Conservation (phyloP, 1,140 invertebrate species). For the Euura lappo region DNA sequence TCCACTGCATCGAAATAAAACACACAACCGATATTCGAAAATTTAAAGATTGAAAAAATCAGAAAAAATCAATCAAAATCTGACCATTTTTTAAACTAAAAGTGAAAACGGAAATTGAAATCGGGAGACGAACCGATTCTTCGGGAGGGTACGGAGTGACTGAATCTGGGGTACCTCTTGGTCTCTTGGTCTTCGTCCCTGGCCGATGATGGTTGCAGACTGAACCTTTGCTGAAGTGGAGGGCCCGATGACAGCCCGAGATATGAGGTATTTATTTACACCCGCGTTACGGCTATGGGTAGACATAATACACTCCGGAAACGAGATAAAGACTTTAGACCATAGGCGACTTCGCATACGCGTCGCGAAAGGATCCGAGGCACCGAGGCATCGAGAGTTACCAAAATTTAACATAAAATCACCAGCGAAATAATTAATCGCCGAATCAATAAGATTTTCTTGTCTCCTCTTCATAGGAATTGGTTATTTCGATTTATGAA, state of each 20-base stretch:
- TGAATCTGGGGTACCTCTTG: not conserved
- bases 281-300: not conserved
- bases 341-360: not conserved
- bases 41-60: too few relatives aligned
- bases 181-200: not conserved
- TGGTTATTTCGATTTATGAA: too few relatives aligned
- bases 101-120: not conserved
- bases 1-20: too few relatives aligned
- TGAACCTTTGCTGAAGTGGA: slow-evolving; percentile 11
- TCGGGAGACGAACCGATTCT: not conserved
- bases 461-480: too few relatives aligned
- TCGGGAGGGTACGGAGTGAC: not conserved
- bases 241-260: slow-evolving; percentile 33
- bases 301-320: slow-evolving; percentile 7
- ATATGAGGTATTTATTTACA: slow-evolving; percentile 23
- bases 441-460: too few relatives aligned
- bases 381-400: not conserved
- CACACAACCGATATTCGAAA: too few relatives aligned
- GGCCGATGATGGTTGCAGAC: not conserved
- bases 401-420: too few relatives aligned
- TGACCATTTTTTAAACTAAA: not conserved
- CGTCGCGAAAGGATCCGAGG: not conserved
- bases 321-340: not conserved
- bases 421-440: too few relatives aligned
- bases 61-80: too few relatives aligned